Base-by-base conservation (phyloP, 2,797 vertebrate genomes). In the Oreochromis grahami region DNA sequence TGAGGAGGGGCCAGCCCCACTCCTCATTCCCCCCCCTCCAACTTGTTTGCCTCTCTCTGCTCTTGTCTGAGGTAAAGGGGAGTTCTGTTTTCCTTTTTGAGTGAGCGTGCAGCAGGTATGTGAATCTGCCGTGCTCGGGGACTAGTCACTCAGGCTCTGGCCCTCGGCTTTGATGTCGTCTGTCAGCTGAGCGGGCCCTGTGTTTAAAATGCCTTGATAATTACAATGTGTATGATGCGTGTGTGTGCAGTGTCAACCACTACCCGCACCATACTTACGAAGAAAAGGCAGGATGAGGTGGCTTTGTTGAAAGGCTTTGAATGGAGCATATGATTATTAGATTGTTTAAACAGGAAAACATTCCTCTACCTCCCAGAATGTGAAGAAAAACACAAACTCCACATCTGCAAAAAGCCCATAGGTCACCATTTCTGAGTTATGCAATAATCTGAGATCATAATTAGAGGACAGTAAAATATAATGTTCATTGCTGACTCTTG, bases 181-280 rank as follows among this genome's bases (percentile, higher is more conserved):
- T 87, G 87, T 92, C 92, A 96, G 94, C 95, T 96, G 94, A 96
- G 94, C 84, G 84, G 86, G 88, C 83, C 90, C 95, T 94, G 91
- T 96, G 93, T 96, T 96, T 97, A 96, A 96, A 96, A 95, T 96
- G 87, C 91, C 91, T 96, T 76, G 19, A 76, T 96, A 96, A 96
- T 96, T 87, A 91, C 93, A 90, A 78, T 45, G 85, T 92, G 94
- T 89, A 74, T 80, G 81, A 92, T 87, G 88, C 84, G 58, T 92
- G 89, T 92, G 91, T 91, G 91, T 83, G 87, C 81, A 60, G 87
- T 78, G 91, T 92, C 87, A 90, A 90, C 83, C 78, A 21, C 87
- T 82, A 85, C 86, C 86, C 51, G 52, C 80, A 86, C 79, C 63
- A 79, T 84, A 82, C 84, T 89, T 81, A n/a, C 76, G 65, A 88